These are phyloP conservation scores for Eilema depressum DNA, from an alignment of 2,888 invertebrate genomes.

Conservation along the genomic window DNA sequence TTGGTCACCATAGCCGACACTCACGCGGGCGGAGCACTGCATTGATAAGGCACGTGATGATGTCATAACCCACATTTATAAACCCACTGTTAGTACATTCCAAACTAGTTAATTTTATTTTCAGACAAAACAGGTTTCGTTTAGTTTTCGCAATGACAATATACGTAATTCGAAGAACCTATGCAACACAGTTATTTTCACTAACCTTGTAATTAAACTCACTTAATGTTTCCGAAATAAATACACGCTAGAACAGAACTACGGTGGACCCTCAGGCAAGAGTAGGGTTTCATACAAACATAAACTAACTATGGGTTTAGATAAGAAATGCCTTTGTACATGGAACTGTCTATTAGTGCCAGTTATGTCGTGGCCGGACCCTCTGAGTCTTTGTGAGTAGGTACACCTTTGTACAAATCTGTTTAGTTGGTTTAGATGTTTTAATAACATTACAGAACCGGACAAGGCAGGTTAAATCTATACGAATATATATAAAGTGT, in stretches of 20 bases:
- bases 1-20: too few species aligned
- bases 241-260: not conserved
- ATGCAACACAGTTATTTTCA: not conserved
- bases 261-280: not conserved
- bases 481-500: too few species aligned
- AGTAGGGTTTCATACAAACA: slow-evolving; percentile 10
- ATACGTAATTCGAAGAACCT: not conserved
- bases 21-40: too few species aligned
- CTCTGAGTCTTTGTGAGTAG: slow-evolving; percentile 5
- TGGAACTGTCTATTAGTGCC: slow-evolving; percentile 3
- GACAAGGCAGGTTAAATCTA: not conserved
- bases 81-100: too few species aligned
- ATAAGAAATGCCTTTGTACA: slow-evolving; percentile 13
- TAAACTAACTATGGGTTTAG: slow-evolving; percentile 6
- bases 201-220: not conserved
- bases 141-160: too few species aligned
- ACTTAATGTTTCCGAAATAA: not conserved
- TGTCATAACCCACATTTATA: too few species aligned
- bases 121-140: too few species aligned
- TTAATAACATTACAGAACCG: not conserved
- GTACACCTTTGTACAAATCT: not conserved
- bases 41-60: too few species aligned
- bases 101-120: too few species aligned
- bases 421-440: not conserved
- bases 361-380: not conserved